These are phyloP conservation scores for Galaxias olidus DNA, from an alignment of 2,797 vertebrate species.

Conservation along the genomic window DNA sequence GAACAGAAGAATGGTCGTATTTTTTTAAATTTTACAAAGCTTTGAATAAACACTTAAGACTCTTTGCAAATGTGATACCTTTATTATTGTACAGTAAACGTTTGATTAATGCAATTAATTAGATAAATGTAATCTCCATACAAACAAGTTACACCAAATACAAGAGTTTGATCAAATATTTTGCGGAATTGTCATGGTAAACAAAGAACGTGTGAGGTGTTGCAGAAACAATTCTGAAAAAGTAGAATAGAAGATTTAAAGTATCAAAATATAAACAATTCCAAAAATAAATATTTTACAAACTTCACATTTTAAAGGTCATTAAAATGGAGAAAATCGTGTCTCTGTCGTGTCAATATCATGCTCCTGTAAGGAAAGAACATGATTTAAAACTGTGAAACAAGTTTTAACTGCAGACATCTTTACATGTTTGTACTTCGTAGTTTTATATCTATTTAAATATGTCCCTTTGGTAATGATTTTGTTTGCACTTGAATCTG, in stretches of 20 bases:
- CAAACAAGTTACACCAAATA: neutral
- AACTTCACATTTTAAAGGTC: neutral
- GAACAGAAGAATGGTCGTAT: no score
- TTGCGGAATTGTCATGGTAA: no score
- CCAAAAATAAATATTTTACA: conserved; percentile 3
- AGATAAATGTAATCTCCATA: neutral
- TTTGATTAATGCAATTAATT: neutral
- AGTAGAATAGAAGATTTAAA: neutral
- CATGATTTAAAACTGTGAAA: no score
- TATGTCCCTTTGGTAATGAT: no score
- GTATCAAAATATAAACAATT: conserved; percentile 1
- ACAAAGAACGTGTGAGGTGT: no score
- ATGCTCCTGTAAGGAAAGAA: conserved; percentile 76
- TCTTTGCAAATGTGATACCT: neutral
- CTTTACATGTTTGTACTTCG: no score
- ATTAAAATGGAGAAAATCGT: conserved; percentile 60
- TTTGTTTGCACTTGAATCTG: no score
- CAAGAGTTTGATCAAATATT: no score
- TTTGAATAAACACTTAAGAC: neutral
- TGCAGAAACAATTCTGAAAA: no score
- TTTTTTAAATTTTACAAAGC: neutral
- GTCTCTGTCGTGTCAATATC: conserved; percentile 80
- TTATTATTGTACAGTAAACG: conserved; percentile 4
- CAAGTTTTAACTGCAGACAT: no score
- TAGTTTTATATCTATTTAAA: no score